Evolutionary conservation across 2,888 invertebrate genomes (phyloP).

Genomic region (Pterobdella sp.): DNA sequence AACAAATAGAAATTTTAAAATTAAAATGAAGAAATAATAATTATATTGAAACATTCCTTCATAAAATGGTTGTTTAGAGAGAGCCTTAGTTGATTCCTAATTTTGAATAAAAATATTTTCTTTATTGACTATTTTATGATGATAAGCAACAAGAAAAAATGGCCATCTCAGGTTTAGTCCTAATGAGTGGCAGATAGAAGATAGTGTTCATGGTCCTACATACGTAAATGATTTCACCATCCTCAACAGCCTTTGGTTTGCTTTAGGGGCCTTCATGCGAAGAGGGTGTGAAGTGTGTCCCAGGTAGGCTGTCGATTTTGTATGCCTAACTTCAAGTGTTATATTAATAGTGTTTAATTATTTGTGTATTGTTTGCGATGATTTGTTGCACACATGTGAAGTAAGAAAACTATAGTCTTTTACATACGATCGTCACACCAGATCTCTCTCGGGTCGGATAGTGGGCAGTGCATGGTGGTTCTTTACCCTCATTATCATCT

Average conservation of each 20-base stretch:
- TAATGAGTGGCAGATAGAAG: slow-evolving; percentile 75
- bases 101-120: too few species aligned
- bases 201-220: slow-evolving; percentile 38
- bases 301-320: slow-evolving; percentile 58
- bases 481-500: slow-evolving; percentile 94
- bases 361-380: slow-evolving; percentile 11
- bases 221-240: slow-evolving; percentile 58
- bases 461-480: slow-evolving; percentile 95
- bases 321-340: background rate
- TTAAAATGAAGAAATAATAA: too few species aligned
- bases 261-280: slow-evolving; percentile 91
- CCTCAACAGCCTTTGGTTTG: slow-evolving; percentile 90
- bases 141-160: too few species aligned
- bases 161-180: slow-evolving; percentile 67
- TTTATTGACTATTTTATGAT: too few species aligned
- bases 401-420: background rate
- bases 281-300: slow-evolving; percentile 93
- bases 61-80: too few species aligned
- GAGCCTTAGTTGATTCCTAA: too few species aligned
- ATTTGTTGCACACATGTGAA: background rate
- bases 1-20: too few species aligned
- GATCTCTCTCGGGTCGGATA: slow-evolving; percentile 65
- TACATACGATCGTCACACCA: slow-evolving; percentile 33
- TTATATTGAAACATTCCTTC: too few species aligned
- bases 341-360: background rate